Percentiles rank a stretch among this genome's conserved stretches.
Evolutionary conservation across 2,888 invertebrate genomes (phyloP).

Genomic region (Tanytarsus gracilentus): DNA sequence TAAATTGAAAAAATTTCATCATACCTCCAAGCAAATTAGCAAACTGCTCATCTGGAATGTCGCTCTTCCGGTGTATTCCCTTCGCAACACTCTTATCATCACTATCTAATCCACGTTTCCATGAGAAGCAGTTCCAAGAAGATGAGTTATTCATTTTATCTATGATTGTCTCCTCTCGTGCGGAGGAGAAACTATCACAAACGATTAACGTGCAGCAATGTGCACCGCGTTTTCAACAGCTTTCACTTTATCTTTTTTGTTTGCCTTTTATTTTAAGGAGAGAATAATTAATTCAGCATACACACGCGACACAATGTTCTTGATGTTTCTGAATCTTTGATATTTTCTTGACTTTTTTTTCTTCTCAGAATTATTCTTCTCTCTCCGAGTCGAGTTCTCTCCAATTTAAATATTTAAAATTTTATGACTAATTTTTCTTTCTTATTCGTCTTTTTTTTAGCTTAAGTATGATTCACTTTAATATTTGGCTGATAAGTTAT

Average conservation of each 20-base stretch:
- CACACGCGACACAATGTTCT: not conserved
- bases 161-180: not conserved
- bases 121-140: constrained; percentile 27
- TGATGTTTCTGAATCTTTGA: too few relatives aligned
- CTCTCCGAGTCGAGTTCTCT: too few relatives aligned
- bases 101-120: constrained; percentile 8
- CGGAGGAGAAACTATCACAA: not conserved
- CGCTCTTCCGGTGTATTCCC: constrained; percentile 2
- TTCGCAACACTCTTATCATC: not conserved
- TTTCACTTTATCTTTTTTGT: not conserved
- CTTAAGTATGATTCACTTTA: too few relatives aligned
- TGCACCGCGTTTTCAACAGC: not conserved
- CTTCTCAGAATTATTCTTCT: too few relatives aligned
- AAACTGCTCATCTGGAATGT: constrained; percentile 25
- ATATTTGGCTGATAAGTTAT: too few relatives aligned
- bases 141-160: constrained; percentile 24
- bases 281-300: not conserved
- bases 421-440: too few relatives aligned
- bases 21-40: constrained; percentile 27
- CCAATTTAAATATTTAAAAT: too few relatives aligned
- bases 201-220: constrained; percentile 16
- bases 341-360: too few relatives aligned
- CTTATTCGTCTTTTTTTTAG: too few relatives aligned
- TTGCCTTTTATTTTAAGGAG: not conserved
- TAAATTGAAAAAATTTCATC: not conserved